phyloP scores from a whole-genome alignment of 64 coral and sea anemone genomes.

The Montipora efflorescens region DNA sequence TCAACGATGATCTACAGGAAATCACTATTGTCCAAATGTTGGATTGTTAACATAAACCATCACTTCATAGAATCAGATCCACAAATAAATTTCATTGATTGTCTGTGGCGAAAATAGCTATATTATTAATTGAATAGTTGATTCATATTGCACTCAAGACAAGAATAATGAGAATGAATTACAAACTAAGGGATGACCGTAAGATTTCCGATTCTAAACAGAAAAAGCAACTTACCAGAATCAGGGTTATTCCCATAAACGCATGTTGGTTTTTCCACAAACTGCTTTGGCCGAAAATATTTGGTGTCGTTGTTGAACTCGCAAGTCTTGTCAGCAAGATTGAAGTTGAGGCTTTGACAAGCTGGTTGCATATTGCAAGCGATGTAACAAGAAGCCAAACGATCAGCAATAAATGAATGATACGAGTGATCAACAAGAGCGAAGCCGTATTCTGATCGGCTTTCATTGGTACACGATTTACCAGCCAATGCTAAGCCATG shows the following conservation, averaged over 20 bases:
- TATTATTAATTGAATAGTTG: too few species aligned
- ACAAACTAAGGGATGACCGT: neutral
- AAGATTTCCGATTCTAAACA: neutral
- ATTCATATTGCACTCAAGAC: neutral
- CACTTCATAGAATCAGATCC: too few species aligned
- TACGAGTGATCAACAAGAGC: constrained; percentile 1
- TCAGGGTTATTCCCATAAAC: constrained; percentile 11
- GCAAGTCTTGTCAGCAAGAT: constrained; percentile 29
- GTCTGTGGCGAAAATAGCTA: too few species aligned
- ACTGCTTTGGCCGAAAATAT: neutral
- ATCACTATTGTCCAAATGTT: too few species aligned
- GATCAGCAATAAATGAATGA: neutral
- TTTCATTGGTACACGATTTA: neutral
- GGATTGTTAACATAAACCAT: too few species aligned
- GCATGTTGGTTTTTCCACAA: neutral
- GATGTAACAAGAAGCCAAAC: neutral
- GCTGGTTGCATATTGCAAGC: constrained; percentile 3
- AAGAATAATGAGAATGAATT: neutral
- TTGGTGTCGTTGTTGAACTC: constrained; percentile 39
- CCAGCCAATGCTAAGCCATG: neutral
- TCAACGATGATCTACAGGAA: too few species aligned
- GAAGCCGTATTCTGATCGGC: neutral
- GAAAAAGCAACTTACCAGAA: constrained; percentile 8
- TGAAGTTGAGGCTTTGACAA: constrained; percentile 10
- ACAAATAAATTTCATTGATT: too few species aligned